Evolutionary conservation across 2,113 vertebrate genomes (phyloP).

Genomic region (Pelecanus crispus): DNA sequence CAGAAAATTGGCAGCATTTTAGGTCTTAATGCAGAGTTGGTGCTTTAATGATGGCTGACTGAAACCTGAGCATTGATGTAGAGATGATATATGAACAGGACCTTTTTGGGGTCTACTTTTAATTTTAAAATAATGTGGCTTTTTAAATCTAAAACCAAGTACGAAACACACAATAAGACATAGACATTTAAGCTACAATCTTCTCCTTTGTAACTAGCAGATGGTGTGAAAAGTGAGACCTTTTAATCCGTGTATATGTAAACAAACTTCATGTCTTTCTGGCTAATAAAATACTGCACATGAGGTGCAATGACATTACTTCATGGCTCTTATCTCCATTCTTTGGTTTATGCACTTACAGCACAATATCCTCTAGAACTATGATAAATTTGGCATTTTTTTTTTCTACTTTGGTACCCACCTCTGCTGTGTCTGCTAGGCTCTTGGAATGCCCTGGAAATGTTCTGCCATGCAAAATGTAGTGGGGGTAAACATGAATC

Average conservation of each 20-base stretch:
- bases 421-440: neutral
- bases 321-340: neutral
- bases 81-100: neutral
- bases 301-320: neutral
- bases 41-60: neutral
- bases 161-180: neutral
- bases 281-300: neutral
- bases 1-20: constrained; percentile 16
- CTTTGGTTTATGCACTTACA: neutral
- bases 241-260: neutral
- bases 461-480: neutral
- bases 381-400: neutral
- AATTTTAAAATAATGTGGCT: neutral
- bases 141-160: neutral
- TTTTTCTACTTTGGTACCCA: neutral
- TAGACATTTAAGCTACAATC: neutral
- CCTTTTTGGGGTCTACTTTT: neutral
- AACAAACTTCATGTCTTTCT: neutral
- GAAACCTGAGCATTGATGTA: neutral
- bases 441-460: neutral
- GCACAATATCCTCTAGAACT: neutral
- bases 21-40: neutral
- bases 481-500: neutral
- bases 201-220: neutral
- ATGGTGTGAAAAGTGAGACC: neutral